Evolutionary conservation across 2,113 vertebrate genomes (phyloP), one percentile per base, ranked within the genome.

Genomic region (Amblyopsis rosae): DNA sequence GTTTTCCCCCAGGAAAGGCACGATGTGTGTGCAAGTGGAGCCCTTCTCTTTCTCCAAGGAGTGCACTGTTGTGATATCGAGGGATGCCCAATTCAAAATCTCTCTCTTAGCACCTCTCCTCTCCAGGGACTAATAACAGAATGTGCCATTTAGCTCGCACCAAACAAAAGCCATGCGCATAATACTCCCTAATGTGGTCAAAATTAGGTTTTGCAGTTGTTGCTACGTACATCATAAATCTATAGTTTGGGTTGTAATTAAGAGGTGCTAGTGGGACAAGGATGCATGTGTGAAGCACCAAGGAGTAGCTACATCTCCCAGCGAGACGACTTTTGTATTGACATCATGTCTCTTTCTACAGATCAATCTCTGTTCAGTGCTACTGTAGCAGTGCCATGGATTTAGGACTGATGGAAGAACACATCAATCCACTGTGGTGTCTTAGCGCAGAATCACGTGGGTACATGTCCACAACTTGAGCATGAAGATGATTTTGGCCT

Each of bases 1-100:
- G 89, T 91, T 90, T 88, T 88, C 82, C 82, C 80, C 2, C 51
- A 62, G 76, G 83, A 87, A 73, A 72, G 77, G 71, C 82, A 82
- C 48, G 41, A 84, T 66, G 69, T 76, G 79, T 77, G 83, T 75
- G 72, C 64, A 62, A 19, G 67, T 56, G 75, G 68, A 59, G 41
- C 62, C 72, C 66, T 19, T 7, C 50, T 59, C 59, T 69, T 48
- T 80, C 71, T 75, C 69, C 26, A 26, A 47, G 51, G 55, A 66
- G 59, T n/a, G 15, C 49, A 60, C 8, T 11, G 51, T 5, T 13
- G 11, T 68, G 49, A 9, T 12, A 46, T 59, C 41, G 41, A 75
- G 84, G 84, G 65, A 86, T 9, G 68, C 70, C 82, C 72, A 65
- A 55, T 53, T 60, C 45, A n/a, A 64, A 55, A 55, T 69, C 65